Percentiles rank a stretch among this genome's conserved stretches.
Evolutionary conservation across 1,140 invertebrate genomes (phyloP).

Genomic region (Tribolium castaneum): DNA sequence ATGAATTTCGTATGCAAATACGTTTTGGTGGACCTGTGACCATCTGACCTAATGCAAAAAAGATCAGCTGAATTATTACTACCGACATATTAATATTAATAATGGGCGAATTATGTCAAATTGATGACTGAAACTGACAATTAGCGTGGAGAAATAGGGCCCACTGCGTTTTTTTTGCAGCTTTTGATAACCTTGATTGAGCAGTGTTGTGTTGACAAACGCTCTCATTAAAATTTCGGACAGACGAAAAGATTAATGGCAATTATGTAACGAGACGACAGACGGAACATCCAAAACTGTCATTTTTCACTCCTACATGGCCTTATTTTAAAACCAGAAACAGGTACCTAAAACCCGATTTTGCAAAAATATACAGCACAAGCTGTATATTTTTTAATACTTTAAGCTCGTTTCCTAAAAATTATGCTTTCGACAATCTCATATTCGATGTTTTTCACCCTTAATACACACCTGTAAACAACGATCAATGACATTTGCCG

Average conservation of each 20-base stretch:
- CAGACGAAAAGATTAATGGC: neutral
- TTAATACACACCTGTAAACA: too few species aligned
- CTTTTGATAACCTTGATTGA: conserved; percentile 2
- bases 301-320: neutral
- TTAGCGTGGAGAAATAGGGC: neutral
- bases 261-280: neutral
- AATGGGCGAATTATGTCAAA: conserved; percentile 35
- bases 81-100: conserved; percentile 29
- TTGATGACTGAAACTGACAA: neutral
- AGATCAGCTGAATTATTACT: conserved; percentile 27
- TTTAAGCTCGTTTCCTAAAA: too few species aligned
- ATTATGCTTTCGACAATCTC: too few species aligned
- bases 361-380: neutral
- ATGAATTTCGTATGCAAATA: neutral
- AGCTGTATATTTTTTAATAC: too few species aligned
- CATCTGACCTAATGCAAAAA: conserved; percentile 47
- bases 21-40: conserved; percentile 39
- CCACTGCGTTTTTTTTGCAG: neutral
- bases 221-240: conserved; percentile 15
- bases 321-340: neutral
- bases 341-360: too few species aligned
- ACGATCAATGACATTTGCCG: too few species aligned
- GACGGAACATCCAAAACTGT: neutral
- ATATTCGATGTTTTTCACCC: too few species aligned
- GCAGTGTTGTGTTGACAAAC: conserved; percentile 16